Base-by-base conservation (phyloP, 2,888 invertebrate species). In the Dicyrtomina minuta region DNA sequence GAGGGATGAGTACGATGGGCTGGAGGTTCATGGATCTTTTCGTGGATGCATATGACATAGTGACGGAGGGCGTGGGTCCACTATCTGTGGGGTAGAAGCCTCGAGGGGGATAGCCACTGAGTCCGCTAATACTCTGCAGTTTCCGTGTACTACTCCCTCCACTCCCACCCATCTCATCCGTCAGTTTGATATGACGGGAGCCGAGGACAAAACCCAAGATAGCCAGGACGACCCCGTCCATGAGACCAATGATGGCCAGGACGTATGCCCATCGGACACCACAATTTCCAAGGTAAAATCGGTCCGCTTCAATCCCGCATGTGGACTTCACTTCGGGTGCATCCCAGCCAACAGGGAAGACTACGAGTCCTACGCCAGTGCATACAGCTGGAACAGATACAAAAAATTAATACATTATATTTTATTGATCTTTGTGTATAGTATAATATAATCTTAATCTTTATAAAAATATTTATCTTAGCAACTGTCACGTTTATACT, bases 201-300 rank as follows among this genome's bases (percentile, higher is more conserved):
- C 95, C 96, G 77, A 97, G 85, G 79, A 96, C 93, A 83, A 97
- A 96, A 15, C 96, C 96, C 70, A 97, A 86, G 0, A 92, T 89
- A 0, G 96, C 89, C 74, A 96, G 85, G 72, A 94, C 92, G 64
- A 90, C 84, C 65, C 92, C 92, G 82, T 95, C 95, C 72, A 83
- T 82, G 77, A 91, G 82, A n/a, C n/a, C 94, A 73, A 97, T 93
- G 71, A 92, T 90, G 6, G 95, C 96, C 79, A 97, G 85, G 13
- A 96, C 88, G 83, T 93, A 96, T 4, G 96, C 96, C 95, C 95
- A 95, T 79, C 93, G 88, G 66, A 97, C 87, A 73, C 90, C 90
- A 81, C 97, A 97, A 26, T 90, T 88, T 44, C 94, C 96, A 80
- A 88, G 79, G 79, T 85, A 82, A 79, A 83, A 86, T 69, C 89